Evolutionary conservation across 2,888 invertebrate genomes (phyloP), one percentile per base, ranked within the genome.

Genomic region (Mimachlamys varia): DNA sequence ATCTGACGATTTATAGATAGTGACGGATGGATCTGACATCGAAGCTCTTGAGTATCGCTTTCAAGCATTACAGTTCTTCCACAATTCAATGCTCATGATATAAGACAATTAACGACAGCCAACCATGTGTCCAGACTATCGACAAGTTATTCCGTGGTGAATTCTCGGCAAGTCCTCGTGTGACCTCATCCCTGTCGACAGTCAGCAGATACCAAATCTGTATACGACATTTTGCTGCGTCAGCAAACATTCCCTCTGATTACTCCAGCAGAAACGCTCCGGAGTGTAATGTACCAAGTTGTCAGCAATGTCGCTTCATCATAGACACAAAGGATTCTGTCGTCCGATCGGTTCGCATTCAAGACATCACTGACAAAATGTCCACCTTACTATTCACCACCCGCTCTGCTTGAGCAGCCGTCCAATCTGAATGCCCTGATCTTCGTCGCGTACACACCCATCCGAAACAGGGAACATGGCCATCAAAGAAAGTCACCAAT

Each of bases 121-220:
- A 92, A 50, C 93, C 93, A n/a, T 94, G 94, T 91, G 94, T 93
- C 7, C 93, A 94, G 76, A 93, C 94, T 5, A 91, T 92, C 87
- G 92, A 92, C 19, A 94, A 93, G 53, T 89, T 93, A 12, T 89
- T 92, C 87, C 90, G 93, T 22, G 93, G 94, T n/a, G 93, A 93
- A 87, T 94, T 94, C 50, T 93, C 93, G 17, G 90, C 91, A n/a
- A 94, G 93, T 62, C 92, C 93, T 0, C 87, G 93, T 15, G 92
- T 94, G 0, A 91, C 92, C 0, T 92, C 93, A 33, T 93, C 94
- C 88, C 88, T 93, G 22, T 90, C 93, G 0, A 91, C 88, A 2
- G 92, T 92, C 13, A 94, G 93, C 90, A 92, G 93, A 12, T 91
- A 87, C 38, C 90, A 91, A 37, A 90, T 91, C 2, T 88, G 27